Evolutionary conservation across 2,113 vertebrate genomes (phyloP), one percentile per base, ranked within the genome.

Genomic region (Murina feae): DNA sequence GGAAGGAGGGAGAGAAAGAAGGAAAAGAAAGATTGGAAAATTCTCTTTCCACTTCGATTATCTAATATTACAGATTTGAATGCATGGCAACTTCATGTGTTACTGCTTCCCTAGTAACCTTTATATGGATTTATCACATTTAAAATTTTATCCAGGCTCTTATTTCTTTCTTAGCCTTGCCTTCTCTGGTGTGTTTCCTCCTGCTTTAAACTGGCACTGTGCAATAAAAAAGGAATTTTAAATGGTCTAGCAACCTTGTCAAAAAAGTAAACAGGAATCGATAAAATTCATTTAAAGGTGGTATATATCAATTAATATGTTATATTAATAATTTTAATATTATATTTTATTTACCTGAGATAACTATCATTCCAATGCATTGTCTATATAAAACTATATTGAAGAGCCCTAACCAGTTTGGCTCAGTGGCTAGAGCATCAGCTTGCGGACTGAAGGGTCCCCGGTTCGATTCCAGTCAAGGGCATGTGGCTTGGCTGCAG

Each of bases 261-360:
- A 39, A 55, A 90, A 83, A 89, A 37, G 44, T 35, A 39, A 83
- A 83, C 79, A 95, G 68, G 75, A 11, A 72, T 12, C 51, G 23
- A 30, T 68, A 21, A 75, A 85, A 47, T 18, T 53, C 63, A 78
- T 84, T 78, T 71, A 32, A 74, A 60, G 58, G 47, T 72, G 30
- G 47, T 32, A 20, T 18, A 91, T 58, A 55, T 9, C 55, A 79
- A 37, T 79, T 55, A 39, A 37, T 81, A 20, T 32, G 44, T 23
- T 81, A 18, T 60, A 60, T 81, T 32, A 60, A 35, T 53, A 68
- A 51, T 44, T 82, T 76, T 68, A 75, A 37, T 53, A 14, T 44
- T 25, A 30, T 16, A 82, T 69, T 37, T 81, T 74, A 20, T 63
- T 74, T 85, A 88, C 13, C 69, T 39, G 4, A 92, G 4, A 17